A percentile compares a stretch with the other conserved stretches of the same genome.
These are phyloP conservation scores for Sarcophaga peregrina DNA, from an alignment of 1,140 invertebrate genomes.

Conservation along the genomic window DNA sequence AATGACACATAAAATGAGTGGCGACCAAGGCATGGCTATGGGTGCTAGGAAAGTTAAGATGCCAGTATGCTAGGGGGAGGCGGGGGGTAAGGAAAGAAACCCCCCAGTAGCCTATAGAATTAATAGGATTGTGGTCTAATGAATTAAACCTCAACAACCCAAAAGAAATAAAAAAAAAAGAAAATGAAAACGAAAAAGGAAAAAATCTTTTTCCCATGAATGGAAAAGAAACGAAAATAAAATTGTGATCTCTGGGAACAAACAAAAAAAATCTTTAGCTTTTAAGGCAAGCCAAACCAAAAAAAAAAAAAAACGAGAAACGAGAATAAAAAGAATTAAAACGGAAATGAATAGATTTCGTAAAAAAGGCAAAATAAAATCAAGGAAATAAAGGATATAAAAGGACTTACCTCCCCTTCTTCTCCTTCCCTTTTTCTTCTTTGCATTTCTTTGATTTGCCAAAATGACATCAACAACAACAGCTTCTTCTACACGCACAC, in stretches of 20 bases:
- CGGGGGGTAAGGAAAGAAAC: neutral
- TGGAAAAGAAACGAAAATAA: too few relatives aligned
- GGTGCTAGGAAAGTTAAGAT: neutral
- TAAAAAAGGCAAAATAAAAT: neutral
- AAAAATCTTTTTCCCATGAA: neutral
- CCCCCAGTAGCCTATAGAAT: neutral
- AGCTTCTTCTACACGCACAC: neutral
- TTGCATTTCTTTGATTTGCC: too few relatives aligned
- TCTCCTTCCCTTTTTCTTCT: neutral
- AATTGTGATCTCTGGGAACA: too few relatives aligned
- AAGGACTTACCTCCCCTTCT: too few relatives aligned
- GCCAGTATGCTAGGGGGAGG: neutral
- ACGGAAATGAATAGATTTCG: neutral
- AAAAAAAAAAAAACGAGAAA: neutral
- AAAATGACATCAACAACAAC: conserved; percentile 17
- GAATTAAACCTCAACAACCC: conserved; percentile 8
- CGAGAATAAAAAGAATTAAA: too few relatives aligned
- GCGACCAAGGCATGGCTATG: too few relatives aligned
- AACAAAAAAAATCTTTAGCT: neutral
- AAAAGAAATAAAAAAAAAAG: neutral
- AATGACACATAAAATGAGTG: neutral
- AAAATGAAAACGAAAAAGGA: neutral
- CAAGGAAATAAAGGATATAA: conserved; percentile 11
- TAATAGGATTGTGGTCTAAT: conserved; percentile 33
- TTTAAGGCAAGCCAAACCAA: neutral